phyloP scores from a whole-genome alignment of 2,797 vertebrate genomes.

The Balearica regulorum region DNA sequence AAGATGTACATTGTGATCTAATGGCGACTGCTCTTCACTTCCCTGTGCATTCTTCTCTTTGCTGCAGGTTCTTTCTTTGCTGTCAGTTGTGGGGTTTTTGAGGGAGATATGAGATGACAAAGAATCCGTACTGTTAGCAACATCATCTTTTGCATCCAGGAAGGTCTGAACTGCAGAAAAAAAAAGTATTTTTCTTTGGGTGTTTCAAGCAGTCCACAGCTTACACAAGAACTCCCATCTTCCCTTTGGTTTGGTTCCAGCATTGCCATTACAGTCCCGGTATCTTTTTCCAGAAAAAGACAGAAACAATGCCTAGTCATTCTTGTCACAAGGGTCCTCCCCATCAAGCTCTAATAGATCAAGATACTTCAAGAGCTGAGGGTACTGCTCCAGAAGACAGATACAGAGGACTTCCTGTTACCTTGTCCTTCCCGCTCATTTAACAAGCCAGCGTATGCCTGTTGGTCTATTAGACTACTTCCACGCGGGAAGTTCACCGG shows the following conservation, averaged over 20 bases:
- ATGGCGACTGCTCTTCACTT: background rate
- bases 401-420: background rate
- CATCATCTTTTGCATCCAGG: background rate
- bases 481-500: background rate
- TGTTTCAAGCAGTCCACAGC: background rate
- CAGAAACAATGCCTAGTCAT: background rate
- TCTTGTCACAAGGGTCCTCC: background rate
- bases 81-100: background rate
- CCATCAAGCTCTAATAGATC: background rate
- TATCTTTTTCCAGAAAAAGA: background rate
- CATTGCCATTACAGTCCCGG: background rate
- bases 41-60: background rate
- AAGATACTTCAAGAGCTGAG: background rate
- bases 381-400: background rate
- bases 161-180: background rate
- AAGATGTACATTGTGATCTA: background rate
- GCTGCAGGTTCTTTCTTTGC: background rate
- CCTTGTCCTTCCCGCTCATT: background rate
- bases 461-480: background rate
- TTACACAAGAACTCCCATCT: background rate
- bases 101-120: background rate
- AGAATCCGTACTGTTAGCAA: background rate
- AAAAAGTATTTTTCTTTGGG: background rate
- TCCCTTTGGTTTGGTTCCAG: background rate
- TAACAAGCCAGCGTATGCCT: accelerated